Evolutionary conservation across 2,888 invertebrate genomes (phyloP), one percentile per base, ranked within the genome.

Genomic region (Reticulitermes lucifugus): DNA sequence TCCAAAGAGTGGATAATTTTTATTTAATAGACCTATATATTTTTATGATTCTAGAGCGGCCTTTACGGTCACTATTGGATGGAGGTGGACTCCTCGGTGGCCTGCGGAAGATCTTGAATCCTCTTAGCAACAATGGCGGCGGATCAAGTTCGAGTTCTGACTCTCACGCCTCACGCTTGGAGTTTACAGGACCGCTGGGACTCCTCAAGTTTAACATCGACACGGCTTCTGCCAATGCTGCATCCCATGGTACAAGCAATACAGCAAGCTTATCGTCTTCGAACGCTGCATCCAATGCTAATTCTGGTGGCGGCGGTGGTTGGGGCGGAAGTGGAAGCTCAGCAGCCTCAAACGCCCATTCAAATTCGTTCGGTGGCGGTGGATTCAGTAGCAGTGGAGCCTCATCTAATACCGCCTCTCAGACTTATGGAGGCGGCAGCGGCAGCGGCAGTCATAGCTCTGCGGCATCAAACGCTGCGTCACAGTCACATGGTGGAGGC

Each of bases 61-160:
- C 46, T 2, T 1, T 22, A 10, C 46, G 77, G 29, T 77, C 77
- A 12, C 46, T 77, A n/a, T 14, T 77, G 21, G 77, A 77, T 22
- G 77, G 77, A 46, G 21, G 18, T 73, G 73, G 73, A 18, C 43
- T 77, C 46, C 46, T 77, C 51, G 77, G 77, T 77, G 77, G 77
- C 0, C 21, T 77, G 25, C 18, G 22, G 22, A 77, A 77, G 46
- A 77, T 77, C 9, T 46, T 77, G 77, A 43, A 77, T n/a, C 77
- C 77, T 10, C 21, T 41, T 5, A 14, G 41, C 7, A 10, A 21
- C 21, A 43, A n/a, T n/a, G 12, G 46, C 12, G 35, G 10, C 22
- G 77, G 77, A 41, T 77, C 77, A 3, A 77, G 43, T 46, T 77
- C 77, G 9, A 77, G 7, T 77, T 77, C 77, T 7, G 77, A 77